phyloP scores from a whole-genome alignment of 92 coral and sea anemone genomes.

The Porites cylindrica region DNA sequence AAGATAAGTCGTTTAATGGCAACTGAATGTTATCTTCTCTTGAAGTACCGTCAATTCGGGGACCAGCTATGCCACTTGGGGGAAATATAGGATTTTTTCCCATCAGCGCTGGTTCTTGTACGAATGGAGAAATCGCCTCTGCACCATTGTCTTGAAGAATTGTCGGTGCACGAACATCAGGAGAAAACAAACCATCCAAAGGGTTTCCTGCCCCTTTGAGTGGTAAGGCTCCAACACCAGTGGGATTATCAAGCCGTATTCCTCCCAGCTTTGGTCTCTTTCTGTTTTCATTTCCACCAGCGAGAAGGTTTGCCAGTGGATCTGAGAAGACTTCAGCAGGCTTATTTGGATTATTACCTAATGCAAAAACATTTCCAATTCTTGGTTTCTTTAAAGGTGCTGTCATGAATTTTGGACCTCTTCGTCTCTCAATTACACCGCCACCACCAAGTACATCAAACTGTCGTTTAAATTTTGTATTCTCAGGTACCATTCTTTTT shows the following conservation, averaged over 20 bases:
- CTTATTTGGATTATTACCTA: conserved; percentile 53
- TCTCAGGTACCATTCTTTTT: neutral
- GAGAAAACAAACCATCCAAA: neutral
- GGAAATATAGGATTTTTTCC: conserved; percentile 7
- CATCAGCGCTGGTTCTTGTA: neutral
- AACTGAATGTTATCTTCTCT: neutral
- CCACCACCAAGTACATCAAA: conserved; percentile 67
- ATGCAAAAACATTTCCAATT: conserved; percentile 48
- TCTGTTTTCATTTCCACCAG: conserved; percentile 44
- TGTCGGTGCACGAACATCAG: conserved; percentile 18
- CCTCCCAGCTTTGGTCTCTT: conserved; percentile 70
- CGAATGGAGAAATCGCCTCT: conserved; percentile 33
- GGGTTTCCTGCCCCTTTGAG: conserved; percentile 24
- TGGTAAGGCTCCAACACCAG: conserved; percentile 48
- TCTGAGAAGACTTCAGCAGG: conserved; percentile 79
- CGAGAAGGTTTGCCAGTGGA: conserved; percentile 48
- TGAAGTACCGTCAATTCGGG: conserved; percentile 10
- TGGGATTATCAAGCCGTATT: conserved; percentile 57
- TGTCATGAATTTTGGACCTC: conserved; percentile 72
- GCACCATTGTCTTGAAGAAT: conserved; percentile 37
- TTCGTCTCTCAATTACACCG: conserved; percentile 71
- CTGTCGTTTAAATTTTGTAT: conserved; percentile 66
- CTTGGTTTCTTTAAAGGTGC: conserved; percentile 64
- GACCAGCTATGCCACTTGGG: conserved; percentile 39
- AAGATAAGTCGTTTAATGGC: conserved; percentile 17